Evolutionary conservation across 2,113 vertebrate genomes (phyloP).

Genomic region (Aythya baeri): DNA sequence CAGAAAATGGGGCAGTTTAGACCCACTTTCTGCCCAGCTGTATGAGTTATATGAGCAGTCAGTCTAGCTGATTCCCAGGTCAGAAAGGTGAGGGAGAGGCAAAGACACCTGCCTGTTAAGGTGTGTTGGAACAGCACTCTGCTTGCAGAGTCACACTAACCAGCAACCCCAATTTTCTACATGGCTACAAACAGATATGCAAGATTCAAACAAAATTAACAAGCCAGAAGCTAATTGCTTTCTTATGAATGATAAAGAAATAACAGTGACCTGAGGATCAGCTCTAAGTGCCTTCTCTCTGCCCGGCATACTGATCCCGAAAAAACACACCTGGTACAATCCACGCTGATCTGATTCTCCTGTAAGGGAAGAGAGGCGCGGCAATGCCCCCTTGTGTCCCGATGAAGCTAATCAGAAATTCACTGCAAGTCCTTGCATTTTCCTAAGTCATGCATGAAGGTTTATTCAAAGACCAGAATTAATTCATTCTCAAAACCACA

Average conservation of each 20-base stretch:
- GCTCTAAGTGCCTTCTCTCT: accelerated
- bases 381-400: conserved; percentile 67
- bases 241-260: neutral
- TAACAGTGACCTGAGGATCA: accelerated
- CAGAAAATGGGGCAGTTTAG: neutral
- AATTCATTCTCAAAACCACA: neutral
- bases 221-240: neutral
- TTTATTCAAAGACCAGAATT: accelerated
- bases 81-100: neutral
- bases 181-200: neutral
- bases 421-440: accelerated
- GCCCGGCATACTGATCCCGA: accelerated
- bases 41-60: neutral
- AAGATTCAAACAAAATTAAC: neutral
- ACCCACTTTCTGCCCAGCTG: neutral
- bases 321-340: accelerated
- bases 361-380: neutral
- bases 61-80: accelerated
- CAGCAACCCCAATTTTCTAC: accelerated
- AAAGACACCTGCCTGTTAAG: accelerated
- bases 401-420: neutral
- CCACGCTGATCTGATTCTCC: accelerated
- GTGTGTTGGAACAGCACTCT: neutral
- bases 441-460: neutral
- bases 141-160: neutral